Base-by-base conservation (phyloP, 2,113 vertebrate species). In the Collichthys lucidus region DNA sequence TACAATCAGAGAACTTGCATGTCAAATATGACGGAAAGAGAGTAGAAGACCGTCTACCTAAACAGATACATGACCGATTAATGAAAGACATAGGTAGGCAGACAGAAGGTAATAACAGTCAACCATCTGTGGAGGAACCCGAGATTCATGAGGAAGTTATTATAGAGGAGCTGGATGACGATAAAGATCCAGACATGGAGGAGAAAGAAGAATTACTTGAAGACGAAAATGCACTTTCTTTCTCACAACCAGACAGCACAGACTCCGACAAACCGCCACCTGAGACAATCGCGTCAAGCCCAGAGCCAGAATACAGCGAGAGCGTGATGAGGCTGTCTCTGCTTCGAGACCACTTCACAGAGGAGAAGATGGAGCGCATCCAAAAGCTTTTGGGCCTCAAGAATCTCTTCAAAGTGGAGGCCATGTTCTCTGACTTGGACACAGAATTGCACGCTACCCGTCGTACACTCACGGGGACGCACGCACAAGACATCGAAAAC, bases 141-240 rank as follows among this genome's bases (percentile, higher is more conserved):
- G 63, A 88, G 52, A 40, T 61, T 52, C 42, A 56, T 0, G 63
- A 86, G 26, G 76, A 79, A 49, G 17, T 56, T 53, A 29, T 20
- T 46, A 5, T 20, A 35, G 70, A 81, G 26, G 46, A 77, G 29
- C 22, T 1, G 20, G 70, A 60, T 49, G 53, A 70, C 47, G 50
- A 3, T 19, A 56, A 88, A 1, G 8, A 69, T 2, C 46, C 81
- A 17, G 64, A 63, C 26, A 53, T 22, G 0, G 65, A 85, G 0
- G 77, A 85, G 4, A 79, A 89, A 1, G 93, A 95, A 56, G 94
- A 94, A 55, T 91, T 98, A 0, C 90, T 99, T 57, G 97, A 98
- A 88, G 98, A 99, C 92, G 98, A 99, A 92, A 99, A 99, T 46
- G 97, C 97, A 61, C 63, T 91, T 89, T 85, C 56, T 20, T 40